phyloP scores from a whole-genome alignment of 2,797 vertebrate genomes.

The Hephaestus fuliginosus region DNA sequence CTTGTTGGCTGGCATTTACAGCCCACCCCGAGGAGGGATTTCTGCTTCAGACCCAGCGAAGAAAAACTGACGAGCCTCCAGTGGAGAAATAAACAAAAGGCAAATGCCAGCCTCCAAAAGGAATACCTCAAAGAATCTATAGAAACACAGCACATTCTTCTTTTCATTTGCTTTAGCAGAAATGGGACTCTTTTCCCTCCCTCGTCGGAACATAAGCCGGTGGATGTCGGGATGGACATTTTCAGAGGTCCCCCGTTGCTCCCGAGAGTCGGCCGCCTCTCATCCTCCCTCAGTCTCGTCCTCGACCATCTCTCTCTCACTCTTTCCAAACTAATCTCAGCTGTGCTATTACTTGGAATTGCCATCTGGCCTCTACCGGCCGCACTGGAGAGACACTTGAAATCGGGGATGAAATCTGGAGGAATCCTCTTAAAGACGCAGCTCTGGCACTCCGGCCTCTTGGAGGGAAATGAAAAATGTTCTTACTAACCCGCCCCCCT shows the following conservation, averaged over 20 bases:
- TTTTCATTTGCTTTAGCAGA: constrained; percentile 49
- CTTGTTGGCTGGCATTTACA: constrained; percentile 80
- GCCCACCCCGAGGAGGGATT: constrained; percentile 73
- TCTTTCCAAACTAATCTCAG: constrained; percentile 59
- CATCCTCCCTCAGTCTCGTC: constrained; percentile 23
- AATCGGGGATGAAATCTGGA: constrained; percentile 56
- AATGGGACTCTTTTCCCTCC: constrained; percentile 22
- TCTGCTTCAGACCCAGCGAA: constrained; percentile 58
- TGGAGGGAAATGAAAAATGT: constrained; percentile 58
- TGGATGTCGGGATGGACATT: constrained; percentile 23
- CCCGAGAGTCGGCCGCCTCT: constrained; percentile 26
- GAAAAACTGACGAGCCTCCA: constrained; percentile 66
- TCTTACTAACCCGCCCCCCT: constrained; percentile 11
- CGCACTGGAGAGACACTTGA: constrained; percentile 65
- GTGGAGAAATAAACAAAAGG: constrained; percentile 71
- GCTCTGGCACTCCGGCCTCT: constrained; percentile 25
- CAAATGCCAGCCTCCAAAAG: constrained; percentile 71
- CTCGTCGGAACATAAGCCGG: constrained; percentile 29
- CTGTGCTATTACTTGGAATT: constrained; percentile 64
- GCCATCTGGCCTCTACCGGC: constrained; percentile 64
- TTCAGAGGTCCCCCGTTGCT: constrained; percentile 18
- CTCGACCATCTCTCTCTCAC: constrained; percentile 33
- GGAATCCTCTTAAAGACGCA: constrained; percentile 67
- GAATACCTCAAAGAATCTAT: constrained; percentile 58
- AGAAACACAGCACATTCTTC: constrained; percentile 36